phyloP scores from a whole-genome alignment of 2,113 vertebrate genomes.

The Phodopus roborovskii region DNA sequence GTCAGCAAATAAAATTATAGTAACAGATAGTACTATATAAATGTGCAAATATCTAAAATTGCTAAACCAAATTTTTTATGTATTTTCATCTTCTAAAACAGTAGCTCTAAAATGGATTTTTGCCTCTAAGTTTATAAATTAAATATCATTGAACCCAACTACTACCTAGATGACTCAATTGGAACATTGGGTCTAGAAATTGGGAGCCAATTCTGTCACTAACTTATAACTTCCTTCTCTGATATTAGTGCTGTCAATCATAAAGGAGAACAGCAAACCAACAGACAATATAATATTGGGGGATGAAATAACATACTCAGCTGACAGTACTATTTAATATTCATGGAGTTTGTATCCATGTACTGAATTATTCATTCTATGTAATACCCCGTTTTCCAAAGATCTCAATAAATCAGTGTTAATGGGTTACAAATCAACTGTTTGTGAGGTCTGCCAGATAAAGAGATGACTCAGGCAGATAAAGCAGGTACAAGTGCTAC shows the following conservation, averaged over 20 bases:
- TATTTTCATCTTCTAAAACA: conserved; percentile 44
- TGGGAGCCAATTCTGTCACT: background rate
- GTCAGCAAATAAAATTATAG: conserved; percentile 33
- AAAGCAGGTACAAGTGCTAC: conserved; percentile 21
- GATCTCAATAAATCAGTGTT: conserved; percentile 18
- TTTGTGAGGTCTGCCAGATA: background rate
- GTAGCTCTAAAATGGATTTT: conserved; percentile 36
- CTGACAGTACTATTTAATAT: background rate
- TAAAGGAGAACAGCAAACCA: background rate
- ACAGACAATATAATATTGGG: background rate
- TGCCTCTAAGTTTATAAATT: conserved; percentile 45
- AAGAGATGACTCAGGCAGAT: conserved; percentile 35
- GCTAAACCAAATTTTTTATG: conserved; percentile 34
- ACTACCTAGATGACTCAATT: conserved; percentile 11
- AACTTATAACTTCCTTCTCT: conserved; percentile 57
- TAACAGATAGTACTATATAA: background rate
- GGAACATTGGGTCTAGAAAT: conserved; percentile 46
- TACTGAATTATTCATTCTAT: conserved; percentile 58
- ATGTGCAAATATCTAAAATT: conserved; percentile 19
- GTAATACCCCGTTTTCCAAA: conserved; percentile 19
- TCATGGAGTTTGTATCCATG: background rate
- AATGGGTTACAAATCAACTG: conserved; percentile 25
- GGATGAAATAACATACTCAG: conserved; percentile 45
- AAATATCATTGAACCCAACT: conserved; percentile 35
- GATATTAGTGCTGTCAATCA: conserved; percentile 30